phyloP scores from a whole-genome alignment of 2,888 invertebrate species.

The Diaprepes abbreviatus region DNA sequence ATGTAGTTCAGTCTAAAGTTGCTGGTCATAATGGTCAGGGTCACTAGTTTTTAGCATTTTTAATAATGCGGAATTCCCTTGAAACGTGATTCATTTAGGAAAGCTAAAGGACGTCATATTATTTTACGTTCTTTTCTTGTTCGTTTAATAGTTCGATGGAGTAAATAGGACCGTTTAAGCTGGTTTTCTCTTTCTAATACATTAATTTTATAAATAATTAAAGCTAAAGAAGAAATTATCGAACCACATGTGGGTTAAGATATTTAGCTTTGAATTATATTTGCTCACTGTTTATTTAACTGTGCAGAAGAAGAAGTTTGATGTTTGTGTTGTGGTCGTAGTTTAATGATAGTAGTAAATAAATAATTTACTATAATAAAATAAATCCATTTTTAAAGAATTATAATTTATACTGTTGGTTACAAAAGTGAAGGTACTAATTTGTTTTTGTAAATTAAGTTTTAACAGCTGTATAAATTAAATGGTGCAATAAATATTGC shows the following conservation, averaged over 20 bases:
- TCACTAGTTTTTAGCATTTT: constrained; percentile 33
- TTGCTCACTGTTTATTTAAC: neutral
- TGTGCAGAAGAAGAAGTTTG: neutral
- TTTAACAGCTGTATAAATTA: too few species aligned
- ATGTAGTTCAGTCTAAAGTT: constrained; percentile 10
- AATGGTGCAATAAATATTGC: too few species aligned
- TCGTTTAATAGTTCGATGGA: neutral
- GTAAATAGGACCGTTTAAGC: neutral
- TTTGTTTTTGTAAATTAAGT: neutral
- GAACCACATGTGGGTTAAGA: neutral
- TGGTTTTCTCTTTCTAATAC: neutral
- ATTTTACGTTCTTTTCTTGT: neutral
- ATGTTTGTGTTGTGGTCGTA: neutral
- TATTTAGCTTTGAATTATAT: neutral
- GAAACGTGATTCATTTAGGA: constrained; percentile 46
- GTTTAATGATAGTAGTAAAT: neutral
- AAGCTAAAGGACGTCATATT: constrained; percentile 30
- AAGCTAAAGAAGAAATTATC: neutral
- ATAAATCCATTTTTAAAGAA: neutral
- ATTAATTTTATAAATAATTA: neutral
- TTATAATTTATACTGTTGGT: neutral
- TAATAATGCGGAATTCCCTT: constrained; percentile 50
- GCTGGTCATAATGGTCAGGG: constrained; percentile 44
- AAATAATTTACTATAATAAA: neutral
- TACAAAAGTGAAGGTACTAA: neutral